phyloP scores from a whole-genome alignment of 2,888 invertebrate species.

The Eupithecia subumbrata region DNA sequence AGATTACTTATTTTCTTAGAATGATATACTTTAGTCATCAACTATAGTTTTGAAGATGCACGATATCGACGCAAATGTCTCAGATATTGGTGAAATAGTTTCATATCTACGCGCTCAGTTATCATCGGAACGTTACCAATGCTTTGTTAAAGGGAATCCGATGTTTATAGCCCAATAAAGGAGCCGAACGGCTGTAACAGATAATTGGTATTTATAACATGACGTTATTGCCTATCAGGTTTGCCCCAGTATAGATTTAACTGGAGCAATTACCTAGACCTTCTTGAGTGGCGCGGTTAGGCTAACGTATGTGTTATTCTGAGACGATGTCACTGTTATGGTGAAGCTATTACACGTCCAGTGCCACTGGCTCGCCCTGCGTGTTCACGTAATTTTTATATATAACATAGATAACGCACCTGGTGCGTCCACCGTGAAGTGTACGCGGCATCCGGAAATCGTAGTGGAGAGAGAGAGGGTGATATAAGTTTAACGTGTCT shows the following conservation, averaged over 20 bases:
- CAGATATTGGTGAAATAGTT: background rate
- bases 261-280: background rate
- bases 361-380: no score
- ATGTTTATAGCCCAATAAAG: slow-evolving; percentile 27
- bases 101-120: slow-evolving; percentile 8
- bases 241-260: slow-evolving; percentile 9
- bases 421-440: no score
- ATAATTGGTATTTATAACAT: slow-evolving; percentile 31
- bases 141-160: slow-evolving; percentile 23
- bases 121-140: background rate
- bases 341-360: no score
- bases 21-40: background rate
- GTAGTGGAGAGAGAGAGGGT: no score
- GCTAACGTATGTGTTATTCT: background rate
- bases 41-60: background rate
- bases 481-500: no score
- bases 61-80: background rate
- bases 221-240: slow-evolving; percentile 17
- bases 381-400: no score
- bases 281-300: background rate
- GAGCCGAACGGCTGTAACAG: slow-evolving; percentile 14
- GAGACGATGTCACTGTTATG: no score
- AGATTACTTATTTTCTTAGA: background rate
- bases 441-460: no score
- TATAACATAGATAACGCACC: no score